Evolutionary conservation across 92 coral and sea anemone species (phyloP).

Genomic region (Epizoanthus scotinus): DNA sequence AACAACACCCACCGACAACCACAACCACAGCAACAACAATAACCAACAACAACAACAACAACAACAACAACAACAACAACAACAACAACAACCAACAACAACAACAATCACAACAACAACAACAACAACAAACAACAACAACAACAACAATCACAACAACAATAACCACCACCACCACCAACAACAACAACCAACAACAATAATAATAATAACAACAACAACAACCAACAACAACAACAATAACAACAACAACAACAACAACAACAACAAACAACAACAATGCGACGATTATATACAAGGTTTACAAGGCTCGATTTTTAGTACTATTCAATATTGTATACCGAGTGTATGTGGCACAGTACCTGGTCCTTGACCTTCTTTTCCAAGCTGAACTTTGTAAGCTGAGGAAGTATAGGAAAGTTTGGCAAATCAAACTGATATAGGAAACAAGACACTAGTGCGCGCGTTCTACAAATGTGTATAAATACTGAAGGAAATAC

Average conservation of each 20-base stretch:
- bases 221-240: no score
- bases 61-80: no score
- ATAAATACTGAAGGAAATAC: background rate
- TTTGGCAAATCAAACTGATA: background rate
- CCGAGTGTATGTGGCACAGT: background rate
- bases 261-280: background rate
- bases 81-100: no score
- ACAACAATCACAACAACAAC: background rate
- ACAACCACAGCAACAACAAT: no score
- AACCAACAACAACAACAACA: no score
- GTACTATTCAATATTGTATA: background rate
- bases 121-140: no score
- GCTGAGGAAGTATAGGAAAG: slow-evolving; percentile 32
- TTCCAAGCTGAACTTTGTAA: slow-evolving; percentile 80
- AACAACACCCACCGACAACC: no score
- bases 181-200: background rate
- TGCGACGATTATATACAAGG: background rate
- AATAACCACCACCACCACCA: no score
- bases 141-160: no score
- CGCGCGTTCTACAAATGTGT: background rate
- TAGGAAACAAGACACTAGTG: background rate
- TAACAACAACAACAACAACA: no score
- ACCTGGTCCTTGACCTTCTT: slow-evolving; percentile 90
- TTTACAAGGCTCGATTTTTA: background rate
- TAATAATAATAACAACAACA: no score